These are phyloP conservation scores for Cromileptes altivelis DNA, from an alignment of 2,113 vertebrate species.

Conservation along the genomic window DNA sequence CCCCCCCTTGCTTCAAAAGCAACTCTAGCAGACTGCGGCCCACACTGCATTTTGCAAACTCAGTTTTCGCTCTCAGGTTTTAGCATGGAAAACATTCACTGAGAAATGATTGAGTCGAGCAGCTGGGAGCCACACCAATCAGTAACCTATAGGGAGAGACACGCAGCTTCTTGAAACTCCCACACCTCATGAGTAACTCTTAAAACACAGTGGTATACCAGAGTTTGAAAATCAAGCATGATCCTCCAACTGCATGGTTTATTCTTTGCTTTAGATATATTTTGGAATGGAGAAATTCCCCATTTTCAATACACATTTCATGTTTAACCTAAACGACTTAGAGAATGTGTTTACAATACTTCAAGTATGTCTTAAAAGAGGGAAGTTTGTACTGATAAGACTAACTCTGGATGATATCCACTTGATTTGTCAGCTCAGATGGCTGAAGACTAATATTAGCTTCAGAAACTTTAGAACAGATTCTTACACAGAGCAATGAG, in stretches of 20 bases:
- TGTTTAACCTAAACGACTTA: neutral
- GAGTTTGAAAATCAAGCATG: neutral
- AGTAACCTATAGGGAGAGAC: slow-evolving; percentile 32
- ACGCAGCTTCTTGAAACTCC: slow-evolving; percentile 8
- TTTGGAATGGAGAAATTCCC: neutral
- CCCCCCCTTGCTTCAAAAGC: slow-evolving; percentile 11
- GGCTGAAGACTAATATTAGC: neutral
- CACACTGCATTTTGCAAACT: slow-evolving; percentile 4
- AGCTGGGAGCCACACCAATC: slow-evolving; percentile 55
- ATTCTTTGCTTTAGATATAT: neutral
- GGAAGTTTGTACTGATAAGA: neutral
- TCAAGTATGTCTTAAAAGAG: neutral
- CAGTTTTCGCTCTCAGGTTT: slow-evolving; percentile 23
- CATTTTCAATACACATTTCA: neutral
- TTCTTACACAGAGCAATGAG: neutral
- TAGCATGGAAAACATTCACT: slow-evolving; percentile 34
- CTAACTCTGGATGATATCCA: neutral
- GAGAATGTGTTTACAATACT: neutral
- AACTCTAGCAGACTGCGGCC: neutral
- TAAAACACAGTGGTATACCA: neutral
- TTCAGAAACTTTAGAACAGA: neutral
- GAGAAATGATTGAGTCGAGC: slow-evolving; percentile 53
- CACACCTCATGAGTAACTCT: neutral
- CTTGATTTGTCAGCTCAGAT: neutral
- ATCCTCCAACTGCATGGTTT: neutral